Base-by-base conservation (phyloP, 2,797 vertebrate species). In the Channallabes apus region DNA sequence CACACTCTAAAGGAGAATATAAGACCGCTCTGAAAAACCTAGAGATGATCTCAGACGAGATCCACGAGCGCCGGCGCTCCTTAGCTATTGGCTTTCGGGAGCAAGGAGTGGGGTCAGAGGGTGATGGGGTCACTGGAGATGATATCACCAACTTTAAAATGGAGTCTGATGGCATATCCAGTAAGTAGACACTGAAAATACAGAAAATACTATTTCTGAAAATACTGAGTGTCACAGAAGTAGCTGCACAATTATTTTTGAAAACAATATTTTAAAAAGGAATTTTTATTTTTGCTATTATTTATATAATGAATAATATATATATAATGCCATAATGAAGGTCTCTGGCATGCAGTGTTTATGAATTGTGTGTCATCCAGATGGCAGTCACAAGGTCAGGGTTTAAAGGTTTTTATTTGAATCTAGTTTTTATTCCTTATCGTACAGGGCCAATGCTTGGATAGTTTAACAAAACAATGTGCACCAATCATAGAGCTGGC, bases 11-110 rank as follows among this genome's bases (percentile, higher is more conserved):
- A 85, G 96, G 95, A 0, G 96, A 98, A 79, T 99, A 99, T 84
- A 99, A 97, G 92, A 94, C 94, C 0, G 97, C 98, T 3, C 93
- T 99, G 90, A 96, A 95, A 93, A 99, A 97, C 88, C 94, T 99
- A 91, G 98, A 99, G 95, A 96, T 94, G 94, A 99, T 99, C 91
- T 99, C 98, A 0, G 97, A 99, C 3, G 97, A 99, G 95, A 99
- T 99, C 90, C 98, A 99, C 0, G 96, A 98, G 93, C 95, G 96
- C 6, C 94, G 98, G 35, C 94, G 97, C 0, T 96, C 89, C 85
- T 94, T 93, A 0, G 90, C 95, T 89, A 97, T 98, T 90, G 97
- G 98, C 0, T 97, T 96, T 0, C 95, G 98, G 27, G 97, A 96
- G 8, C 94, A 97, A 0, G 98, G 98, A 0, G 97, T 99, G 2